These are phyloP conservation scores for Drosophila prolongata DNA, from an alignment of 2,888 invertebrate genomes.

Conservation along the genomic window DNA sequence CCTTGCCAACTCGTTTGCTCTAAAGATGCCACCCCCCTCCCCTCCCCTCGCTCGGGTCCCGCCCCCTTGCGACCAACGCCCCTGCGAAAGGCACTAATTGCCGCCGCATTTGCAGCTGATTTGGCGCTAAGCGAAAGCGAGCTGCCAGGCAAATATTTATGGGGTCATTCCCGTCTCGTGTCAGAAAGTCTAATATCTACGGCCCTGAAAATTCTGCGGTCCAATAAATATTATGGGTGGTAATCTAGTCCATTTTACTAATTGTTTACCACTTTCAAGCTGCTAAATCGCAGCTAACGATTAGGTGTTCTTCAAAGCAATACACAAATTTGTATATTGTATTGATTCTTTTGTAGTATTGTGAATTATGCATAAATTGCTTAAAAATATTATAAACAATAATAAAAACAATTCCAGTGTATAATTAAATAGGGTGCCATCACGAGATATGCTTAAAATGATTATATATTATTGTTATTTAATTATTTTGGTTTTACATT, in stretches of 20 bases:
- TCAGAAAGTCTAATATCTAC: slow-evolving; percentile 15
- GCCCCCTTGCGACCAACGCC: slow-evolving; percentile 11
- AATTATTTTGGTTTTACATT: too few relatives aligned
- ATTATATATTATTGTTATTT: too few relatives aligned
- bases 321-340: background rate
- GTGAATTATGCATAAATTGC: too few relatives aligned
- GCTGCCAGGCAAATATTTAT: slow-evolving; percentile 34
- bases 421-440: too few relatives aligned
- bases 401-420: too few relatives aligned
- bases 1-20: slow-evolving; percentile 30
- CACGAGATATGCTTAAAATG: too few relatives aligned
- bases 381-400: too few relatives aligned
- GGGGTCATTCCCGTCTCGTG: slow-evolving; percentile 34
- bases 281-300: too few relatives aligned
- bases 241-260: background rate
- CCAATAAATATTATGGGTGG: background rate
- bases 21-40: slow-evolving; percentile 19
- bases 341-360: too few relatives aligned
- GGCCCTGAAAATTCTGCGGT: slow-evolving; percentile 17
- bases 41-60: background rate
- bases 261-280: slow-evolving; percentile 1
- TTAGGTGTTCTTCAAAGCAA: too few relatives aligned
- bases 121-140: slow-evolving; percentile 35
- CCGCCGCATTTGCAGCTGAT: slow-evolving; percentile 37
- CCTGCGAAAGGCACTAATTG: slow-evolving; percentile 52